Evolutionary conservation across 2,888 invertebrate genomes (phyloP).

Genomic region (Dione juno): DNA sequence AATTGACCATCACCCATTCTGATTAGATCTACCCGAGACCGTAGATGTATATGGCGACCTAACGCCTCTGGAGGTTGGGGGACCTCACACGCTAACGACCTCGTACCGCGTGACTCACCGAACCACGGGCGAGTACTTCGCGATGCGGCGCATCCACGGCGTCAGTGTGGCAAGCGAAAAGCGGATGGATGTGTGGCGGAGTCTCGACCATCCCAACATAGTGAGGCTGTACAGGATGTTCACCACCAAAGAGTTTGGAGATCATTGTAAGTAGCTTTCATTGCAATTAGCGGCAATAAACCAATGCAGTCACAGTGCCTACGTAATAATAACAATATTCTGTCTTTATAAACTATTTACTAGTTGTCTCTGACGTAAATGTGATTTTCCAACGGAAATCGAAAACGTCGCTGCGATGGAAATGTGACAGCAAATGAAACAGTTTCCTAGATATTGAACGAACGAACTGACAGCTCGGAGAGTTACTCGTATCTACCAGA

Average conservation of each 20-base stretch:
- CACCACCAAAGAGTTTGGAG: conserved; percentile 97
- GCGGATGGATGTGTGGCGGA: conserved; percentile 97
- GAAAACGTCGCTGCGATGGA: not conserved
- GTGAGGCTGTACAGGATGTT: conserved; percentile 96
- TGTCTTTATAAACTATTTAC: not conserved
- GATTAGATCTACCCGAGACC: conserved; percentile 90
- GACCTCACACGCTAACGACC: conserved; percentile 89
- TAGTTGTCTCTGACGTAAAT: not conserved
- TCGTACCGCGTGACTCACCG: conserved; percentile 95
- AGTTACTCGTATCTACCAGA: too few species aligned
- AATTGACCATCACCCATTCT: too few species aligned
- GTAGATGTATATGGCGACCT: conserved; percentile 96
- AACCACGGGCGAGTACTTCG: conserved; percentile 93
- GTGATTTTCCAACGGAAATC: not conserved
- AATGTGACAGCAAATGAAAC: not conserved
- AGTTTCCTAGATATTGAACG: not conserved
- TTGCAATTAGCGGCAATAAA: too few species aligned
- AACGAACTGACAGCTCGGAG: not conserved
- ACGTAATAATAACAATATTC: not conserved
- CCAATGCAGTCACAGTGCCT: too few species aligned
- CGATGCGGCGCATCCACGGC: conserved; percentile 84
- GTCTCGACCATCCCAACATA: conserved; percentile 96
- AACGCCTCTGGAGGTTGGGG: conserved; percentile 90
- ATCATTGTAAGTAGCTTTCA: conserved; percentile 91
- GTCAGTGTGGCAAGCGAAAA: conserved; percentile 94